Base-by-base conservation (phyloP, 2,113 vertebrate genomes). In the Lophius piscatorius region DNA sequence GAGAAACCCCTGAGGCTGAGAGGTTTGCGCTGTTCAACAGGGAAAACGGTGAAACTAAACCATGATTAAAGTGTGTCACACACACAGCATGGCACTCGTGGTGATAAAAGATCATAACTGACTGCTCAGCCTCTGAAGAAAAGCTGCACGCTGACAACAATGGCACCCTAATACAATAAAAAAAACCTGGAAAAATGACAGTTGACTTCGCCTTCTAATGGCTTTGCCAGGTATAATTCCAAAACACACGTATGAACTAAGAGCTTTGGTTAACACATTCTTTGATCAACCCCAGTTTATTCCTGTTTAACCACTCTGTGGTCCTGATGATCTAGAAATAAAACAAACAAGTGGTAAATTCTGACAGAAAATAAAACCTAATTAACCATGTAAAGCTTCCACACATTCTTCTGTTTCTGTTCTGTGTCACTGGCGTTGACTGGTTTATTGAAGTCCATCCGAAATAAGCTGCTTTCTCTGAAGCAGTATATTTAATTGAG, bases 1-100 rank as follows among this genome's bases (percentile, higher is more conserved):
- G 63, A 81, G 63, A 64, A 69, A 60, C 57, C 71, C 80, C 72
- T 4, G 17, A 76, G 74, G 83, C 66, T 46, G 40, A 48, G 44
- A 58, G 70, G 78, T 75, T 84, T 86, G 81, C 79, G 82, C 80
- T 72, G 65, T 83, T 83, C 78, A 63, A 70, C 61, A 31, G 74
- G 71, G 58, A 75, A 76, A 61, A 58, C 66, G 56, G 65, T 75
- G 61, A 61, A 76, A 74, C 70, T 54, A 65, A 70, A 46, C 29
- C 64, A 18, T 67, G 80, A 87, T 87, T 71, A 86, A 85, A 87
- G 77, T 58, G 58, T 80, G 81, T 86, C 78, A 63, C 65, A 77
- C 63, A 76, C 63, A 52, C 76, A 66, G 63, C 79, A 23, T 40
- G 75, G 59, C 39, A 58, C 59, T 75, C 54, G 33, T n/a, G 0